Evolutionary conservation across 2,797 vertebrate genomes (phyloP).

Genomic region (Tapirus indicus): DNA sequence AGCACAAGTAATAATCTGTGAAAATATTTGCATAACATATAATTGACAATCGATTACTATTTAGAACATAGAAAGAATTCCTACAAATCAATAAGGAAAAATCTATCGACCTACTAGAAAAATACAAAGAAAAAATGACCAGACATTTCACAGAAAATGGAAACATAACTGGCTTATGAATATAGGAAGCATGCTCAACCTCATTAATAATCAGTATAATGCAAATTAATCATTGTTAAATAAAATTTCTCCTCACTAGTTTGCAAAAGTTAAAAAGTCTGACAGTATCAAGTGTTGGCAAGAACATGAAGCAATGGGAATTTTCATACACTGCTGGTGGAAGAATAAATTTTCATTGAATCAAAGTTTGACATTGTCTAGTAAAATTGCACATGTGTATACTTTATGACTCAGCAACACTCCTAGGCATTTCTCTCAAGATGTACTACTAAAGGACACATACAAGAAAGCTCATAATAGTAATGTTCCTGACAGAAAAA

Average conservation of each 20-base stretch:
- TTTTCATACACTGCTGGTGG: background rate
- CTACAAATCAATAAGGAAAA: background rate
- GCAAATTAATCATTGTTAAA: background rate
- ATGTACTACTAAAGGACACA: background rate
- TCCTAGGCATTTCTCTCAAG: background rate
- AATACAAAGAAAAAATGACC: background rate
- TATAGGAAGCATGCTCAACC: background rate
- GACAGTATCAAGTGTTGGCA: background rate
- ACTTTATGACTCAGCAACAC: background rate
- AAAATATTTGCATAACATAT: background rate
- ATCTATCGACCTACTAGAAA: background rate
- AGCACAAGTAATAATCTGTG: background rate
- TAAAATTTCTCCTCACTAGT: background rate
- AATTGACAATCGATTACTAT: background rate
- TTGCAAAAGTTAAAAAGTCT: background rate
- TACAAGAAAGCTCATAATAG: background rate
- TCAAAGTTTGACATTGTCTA: background rate
- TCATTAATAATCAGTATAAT: background rate
- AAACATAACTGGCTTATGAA: background rate
- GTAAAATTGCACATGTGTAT: conserved; percentile 11
- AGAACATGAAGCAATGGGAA: background rate
- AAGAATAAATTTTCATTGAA: background rate
- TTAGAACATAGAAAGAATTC: background rate
- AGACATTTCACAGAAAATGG: background rate
- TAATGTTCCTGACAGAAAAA: background rate